Conservation (phyloP, 2,113 vertebrate genomes). For the Pipa parva region DNA sequence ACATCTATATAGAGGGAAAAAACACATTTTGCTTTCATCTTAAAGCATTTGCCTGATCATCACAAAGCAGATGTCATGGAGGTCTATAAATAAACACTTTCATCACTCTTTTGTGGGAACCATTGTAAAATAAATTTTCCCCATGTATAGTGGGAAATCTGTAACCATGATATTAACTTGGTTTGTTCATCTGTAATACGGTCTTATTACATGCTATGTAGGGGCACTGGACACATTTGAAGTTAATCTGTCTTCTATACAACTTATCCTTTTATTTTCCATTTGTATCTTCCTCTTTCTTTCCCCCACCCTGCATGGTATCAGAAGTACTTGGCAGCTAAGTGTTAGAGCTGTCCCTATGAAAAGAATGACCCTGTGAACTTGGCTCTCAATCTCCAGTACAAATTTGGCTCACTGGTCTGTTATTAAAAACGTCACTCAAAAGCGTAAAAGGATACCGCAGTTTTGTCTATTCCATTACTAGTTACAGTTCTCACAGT, state of each 20-base stretch:
- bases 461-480: conserved; percentile 15
- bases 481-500: neutral
- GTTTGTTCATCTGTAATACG: conserved; percentile 69
- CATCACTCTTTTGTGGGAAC: neutral
- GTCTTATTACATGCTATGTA: too few species aligned
- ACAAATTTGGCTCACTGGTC: conserved; percentile 18
- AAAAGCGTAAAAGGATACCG: conserved; percentile 24
- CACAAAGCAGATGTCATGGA: conserved; percentile 46
- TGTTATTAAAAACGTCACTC: conserved; percentile 36
- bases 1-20: conserved; percentile 12
- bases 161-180: conserved; percentile 66
- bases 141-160: conserved; percentile 55
- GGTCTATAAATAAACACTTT: neutral
- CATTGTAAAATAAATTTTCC: conserved; percentile 32
- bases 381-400: conserved; percentile 30
- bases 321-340: conserved; percentile 51
- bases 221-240: too few species aligned
- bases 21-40: conserved; percentile 35
- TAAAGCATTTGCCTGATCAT: conserved; percentile 42
- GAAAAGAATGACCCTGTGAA: conserved; percentile 45
- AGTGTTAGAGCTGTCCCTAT: conserved; percentile 42
- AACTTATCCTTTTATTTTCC: conserved; percentile 38
- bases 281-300: neutral
- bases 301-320: conserved; percentile 9
- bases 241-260: too few species aligned